Evolutionary conservation across 1,140 invertebrate genomes (phyloP).

Genomic region (Orius insidiosus): DNA sequence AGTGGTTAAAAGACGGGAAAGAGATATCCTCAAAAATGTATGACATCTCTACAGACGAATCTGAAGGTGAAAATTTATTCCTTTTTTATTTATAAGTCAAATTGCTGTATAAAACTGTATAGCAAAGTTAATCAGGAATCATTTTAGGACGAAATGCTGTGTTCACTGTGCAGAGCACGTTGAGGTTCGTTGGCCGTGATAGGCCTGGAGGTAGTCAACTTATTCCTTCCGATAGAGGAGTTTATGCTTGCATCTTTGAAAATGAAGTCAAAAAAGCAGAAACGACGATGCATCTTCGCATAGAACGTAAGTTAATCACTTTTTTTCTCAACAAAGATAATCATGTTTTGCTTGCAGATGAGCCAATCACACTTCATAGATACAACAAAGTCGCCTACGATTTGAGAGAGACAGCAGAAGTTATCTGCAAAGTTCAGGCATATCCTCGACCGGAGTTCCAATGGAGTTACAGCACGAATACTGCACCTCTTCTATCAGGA

Average conservation of each 20-base stretch:
- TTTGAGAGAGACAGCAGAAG: constrained; percentile 60
- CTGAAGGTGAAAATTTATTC: constrained; percentile 33
- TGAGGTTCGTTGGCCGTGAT: constrained; percentile 59
- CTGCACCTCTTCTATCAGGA: constrained; percentile 46
- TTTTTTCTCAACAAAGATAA: not conserved
- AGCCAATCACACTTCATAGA: constrained; percentile 65
- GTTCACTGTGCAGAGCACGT: constrained; percentile 63
- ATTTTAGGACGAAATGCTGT: constrained; percentile 32
- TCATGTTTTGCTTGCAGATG: constrained; percentile 37
- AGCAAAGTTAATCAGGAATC: not conserved
- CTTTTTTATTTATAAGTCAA: constrained; percentile 1
- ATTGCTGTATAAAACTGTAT: not conserved
- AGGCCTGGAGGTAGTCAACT: constrained; percentile 56
- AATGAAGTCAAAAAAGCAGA: constrained; percentile 76
- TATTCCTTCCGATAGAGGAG: constrained; percentile 63
- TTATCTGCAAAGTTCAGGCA: constrained; percentile 74
- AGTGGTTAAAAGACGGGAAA: constrained; percentile 72
- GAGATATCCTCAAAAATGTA: constrained; percentile 59
- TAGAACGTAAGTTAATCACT: constrained; percentile 54
- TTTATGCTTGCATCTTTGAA: constrained; percentile 73
- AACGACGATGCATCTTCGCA: constrained; percentile 71
- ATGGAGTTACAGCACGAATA: constrained; percentile 65
- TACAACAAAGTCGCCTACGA: constrained; percentile 82
- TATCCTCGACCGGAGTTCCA: constrained; percentile 84
- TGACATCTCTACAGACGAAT: constrained; percentile 57